phyloP scores from a whole-genome alignment of 2,888 invertebrate species.

The Synergus umbraculus region DNA sequence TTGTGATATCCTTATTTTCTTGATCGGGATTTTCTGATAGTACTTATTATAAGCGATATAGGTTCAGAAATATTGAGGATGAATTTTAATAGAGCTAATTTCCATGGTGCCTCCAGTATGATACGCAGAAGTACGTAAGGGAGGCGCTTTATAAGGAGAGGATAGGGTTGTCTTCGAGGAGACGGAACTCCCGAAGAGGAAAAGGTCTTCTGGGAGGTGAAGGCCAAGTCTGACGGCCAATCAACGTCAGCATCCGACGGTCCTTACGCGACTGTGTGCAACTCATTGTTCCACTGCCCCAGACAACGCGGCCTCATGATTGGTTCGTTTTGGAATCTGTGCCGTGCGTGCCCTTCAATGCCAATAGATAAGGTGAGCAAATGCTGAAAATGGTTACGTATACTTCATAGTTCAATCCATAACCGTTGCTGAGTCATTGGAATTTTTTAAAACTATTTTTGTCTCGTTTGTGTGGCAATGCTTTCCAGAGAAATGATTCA shows the following conservation, averaged over 20 bases:
- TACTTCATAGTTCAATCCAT: not conserved
- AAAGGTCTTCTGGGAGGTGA: slow-evolving; percentile 29
- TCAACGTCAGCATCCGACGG: slow-evolving; percentile 62
- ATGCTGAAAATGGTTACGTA: not conserved
- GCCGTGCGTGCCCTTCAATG: slow-evolving; percentile 97
- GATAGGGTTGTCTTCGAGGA: slow-evolving; percentile 35
- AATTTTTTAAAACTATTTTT: not conserved
- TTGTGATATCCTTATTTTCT: not conserved
- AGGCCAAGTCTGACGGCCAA: slow-evolving; percentile 55
- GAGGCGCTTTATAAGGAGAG: slow-evolving; percentile 7
- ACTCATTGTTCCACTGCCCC: slow-evolving; percentile 74
- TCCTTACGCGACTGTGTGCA: slow-evolving; percentile 68
- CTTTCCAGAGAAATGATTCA: not conserved
- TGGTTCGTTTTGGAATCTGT: slow-evolving; percentile 98
- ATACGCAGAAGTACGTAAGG: slow-evolving; percentile 35
- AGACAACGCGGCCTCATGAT: slow-evolving; percentile 85
- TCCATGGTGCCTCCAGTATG: slow-evolving; percentile 28
- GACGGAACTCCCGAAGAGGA: slow-evolving; percentile 42
- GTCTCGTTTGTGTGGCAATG: not conserved
- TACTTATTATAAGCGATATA: not conserved
- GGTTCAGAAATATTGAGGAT: not conserved
- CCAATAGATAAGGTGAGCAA: slow-evolving; percentile 94
- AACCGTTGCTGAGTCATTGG: not conserved
- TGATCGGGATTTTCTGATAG: not conserved
- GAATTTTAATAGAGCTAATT: slow-evolving; percentile 13